Evolutionary conservation across 2,113 vertebrate genomes (phyloP).

Genomic region (Naja naja): DNA sequence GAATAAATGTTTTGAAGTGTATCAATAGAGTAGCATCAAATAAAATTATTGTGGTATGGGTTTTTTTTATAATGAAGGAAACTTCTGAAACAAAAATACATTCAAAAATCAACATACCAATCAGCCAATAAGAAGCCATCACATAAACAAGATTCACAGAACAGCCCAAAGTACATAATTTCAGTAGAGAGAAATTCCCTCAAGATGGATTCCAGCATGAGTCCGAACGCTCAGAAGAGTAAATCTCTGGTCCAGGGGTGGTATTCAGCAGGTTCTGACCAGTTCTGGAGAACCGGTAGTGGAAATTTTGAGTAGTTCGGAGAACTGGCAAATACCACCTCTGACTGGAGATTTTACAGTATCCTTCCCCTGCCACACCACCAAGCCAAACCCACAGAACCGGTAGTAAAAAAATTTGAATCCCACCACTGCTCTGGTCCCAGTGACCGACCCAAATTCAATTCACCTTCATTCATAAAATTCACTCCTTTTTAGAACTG

Average conservation of each 20-base stretch:
- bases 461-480: neutral
- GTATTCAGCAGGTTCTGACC: too few species aligned
- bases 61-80: neutral
- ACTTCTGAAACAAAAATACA: neutral
- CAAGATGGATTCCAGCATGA: neutral
- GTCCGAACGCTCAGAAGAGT: neutral
- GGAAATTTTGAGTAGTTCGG: too few species aligned
- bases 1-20: constrained; percentile 9
- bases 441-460: neutral
- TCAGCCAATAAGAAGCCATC: neutral
- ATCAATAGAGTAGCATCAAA: neutral
- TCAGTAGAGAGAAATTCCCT: neutral
- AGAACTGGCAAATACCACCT: too few species aligned
- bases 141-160: neutral
- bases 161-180: neutral
- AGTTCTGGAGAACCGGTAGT: too few species aligned
- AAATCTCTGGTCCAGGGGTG: too few species aligned
- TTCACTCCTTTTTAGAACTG: neutral
- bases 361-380: too few species aligned
- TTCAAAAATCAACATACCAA: neutral
- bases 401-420: too few species aligned
- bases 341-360: too few species aligned
- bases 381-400: too few species aligned
- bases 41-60: neutral
- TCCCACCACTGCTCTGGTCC: too few species aligned